Percentiles rank a stretch among this genome's conserved stretches.
Evolutionary conservation across 2,888 invertebrate species (phyloP).

Genomic region (Chymomyza procnemis): DNA sequence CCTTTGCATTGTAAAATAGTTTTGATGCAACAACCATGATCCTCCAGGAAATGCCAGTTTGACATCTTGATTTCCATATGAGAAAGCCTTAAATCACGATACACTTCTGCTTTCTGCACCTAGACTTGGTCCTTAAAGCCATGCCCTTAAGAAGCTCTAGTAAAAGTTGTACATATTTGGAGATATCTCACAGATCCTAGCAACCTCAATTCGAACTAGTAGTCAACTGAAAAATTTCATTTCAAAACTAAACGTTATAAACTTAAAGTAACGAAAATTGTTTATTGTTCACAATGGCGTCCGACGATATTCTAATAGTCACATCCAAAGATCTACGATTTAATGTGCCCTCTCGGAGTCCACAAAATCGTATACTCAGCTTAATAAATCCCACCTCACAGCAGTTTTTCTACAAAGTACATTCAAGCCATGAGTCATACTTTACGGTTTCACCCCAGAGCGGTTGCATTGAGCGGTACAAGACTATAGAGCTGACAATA

Average conservation of each 20-base stretch:
- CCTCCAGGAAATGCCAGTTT: too few species aligned
- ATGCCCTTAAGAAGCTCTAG: too few species aligned
- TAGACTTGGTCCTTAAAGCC: too few species aligned
- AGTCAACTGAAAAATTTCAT: neutral
- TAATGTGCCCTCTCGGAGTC: slow-evolving; percentile 19
- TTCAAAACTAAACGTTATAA: neutral
- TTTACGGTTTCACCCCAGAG: neutral
- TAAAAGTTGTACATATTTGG: too few species aligned
- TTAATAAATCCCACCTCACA: slow-evolving; percentile 30
- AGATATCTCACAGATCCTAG: too few species aligned
- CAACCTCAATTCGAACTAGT: neutral
- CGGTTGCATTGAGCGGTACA: slow-evolving; percentile 24
- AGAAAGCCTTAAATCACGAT: too few species aligned
- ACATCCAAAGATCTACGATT: slow-evolving; percentile 28
- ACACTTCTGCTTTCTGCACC: too few species aligned
- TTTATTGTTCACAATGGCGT: slow-evolving; percentile 17
- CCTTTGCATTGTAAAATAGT: too few species aligned
- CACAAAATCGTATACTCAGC: slow-evolving; percentile 35
- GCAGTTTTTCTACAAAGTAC: slow-evolving; percentile 18
- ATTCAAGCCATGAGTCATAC: neutral
- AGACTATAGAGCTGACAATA: slow-evolving; percentile 40
- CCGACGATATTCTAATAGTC: slow-evolving; percentile 23
- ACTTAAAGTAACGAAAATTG: neutral
- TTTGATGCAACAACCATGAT: too few species aligned
- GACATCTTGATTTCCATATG: too few species aligned